Conservation (phyloP, 2,888 invertebrate species). For the Tricholauxania praeusta region DNA sequence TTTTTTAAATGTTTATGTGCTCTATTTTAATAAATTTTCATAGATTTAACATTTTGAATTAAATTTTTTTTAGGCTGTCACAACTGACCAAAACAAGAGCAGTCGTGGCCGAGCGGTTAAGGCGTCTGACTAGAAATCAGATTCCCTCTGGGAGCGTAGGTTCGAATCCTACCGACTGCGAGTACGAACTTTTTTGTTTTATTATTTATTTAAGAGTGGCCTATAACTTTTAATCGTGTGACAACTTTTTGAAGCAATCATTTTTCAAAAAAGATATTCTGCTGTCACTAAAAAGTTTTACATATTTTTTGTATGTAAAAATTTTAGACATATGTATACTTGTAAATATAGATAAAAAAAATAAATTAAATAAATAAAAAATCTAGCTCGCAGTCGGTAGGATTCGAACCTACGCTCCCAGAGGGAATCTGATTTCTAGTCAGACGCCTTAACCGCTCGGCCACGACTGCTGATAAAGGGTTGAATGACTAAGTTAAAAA, state of each 20-base stretch:
- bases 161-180: conserved; percentile 68
- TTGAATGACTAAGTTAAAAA: too few species aligned
- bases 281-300: not conserved
- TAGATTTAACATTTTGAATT: not conserved
- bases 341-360: conserved; percentile 15
- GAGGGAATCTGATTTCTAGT: conserved; percentile 69
- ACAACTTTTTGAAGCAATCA: too few species aligned
- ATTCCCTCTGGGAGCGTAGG: conserved; percentile 69
- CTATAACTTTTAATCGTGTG: too few species aligned
- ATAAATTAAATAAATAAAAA: conserved; percentile 1
- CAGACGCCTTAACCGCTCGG: conserved; percentile 69
- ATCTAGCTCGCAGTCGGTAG: conserved; percentile 64
- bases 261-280: too few species aligned
- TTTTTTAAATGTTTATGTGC: not conserved
- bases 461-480: conserved; percentile 62
- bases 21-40: not conserved
- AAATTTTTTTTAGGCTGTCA: not conserved
- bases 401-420: conserved; percentile 69
- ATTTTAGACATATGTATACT: not conserved
- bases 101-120: conserved; percentile 69
- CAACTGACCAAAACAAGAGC: conserved; percentile 45
- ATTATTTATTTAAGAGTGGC: not conserved
- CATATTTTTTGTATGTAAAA: not conserved
- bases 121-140: conserved; percentile 69
- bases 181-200: conserved; percentile 22